Evolutionary conservation across 2,888 invertebrate genomes (phyloP), one percentile per base, ranked within the genome.

Genomic region (Dorcus hopei): DNA sequence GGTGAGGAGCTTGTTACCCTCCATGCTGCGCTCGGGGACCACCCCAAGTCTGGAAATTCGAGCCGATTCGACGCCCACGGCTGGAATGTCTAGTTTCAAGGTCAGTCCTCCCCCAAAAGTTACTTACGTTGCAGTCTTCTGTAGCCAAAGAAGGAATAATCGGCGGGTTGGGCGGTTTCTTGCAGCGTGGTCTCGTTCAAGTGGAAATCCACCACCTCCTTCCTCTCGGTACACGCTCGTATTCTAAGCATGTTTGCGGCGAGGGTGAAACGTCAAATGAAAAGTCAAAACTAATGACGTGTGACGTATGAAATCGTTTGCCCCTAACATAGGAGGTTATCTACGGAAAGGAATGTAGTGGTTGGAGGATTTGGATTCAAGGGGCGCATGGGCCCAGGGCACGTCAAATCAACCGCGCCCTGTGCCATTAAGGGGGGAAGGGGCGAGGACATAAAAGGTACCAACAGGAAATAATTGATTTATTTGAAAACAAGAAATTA

Each of bases 1-100:
- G 2, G 82, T 81, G 16, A 81, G 59, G 60, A 79, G 81, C 61
- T 76, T 79, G 9, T 75, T 70, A 23, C 70, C 73, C n/a, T 73
- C 58, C 6, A 70, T 42, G 1, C 79, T 77, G 45, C 77, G 71
- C 8, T 72, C 70, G 1, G 81, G 80, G 4, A 77, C 68, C 43
- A 74, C 77, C 7, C 80, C 78, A 2, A 79, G 74, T 51, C 81
- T 70, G 1, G 75, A 70, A 7, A 76, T 69, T 52, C 80, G 74
- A 0, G 78, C 77, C 9, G 73, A 72, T 53, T 75, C 74, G 11
- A 72, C 57, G 7, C 73, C 75, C 42, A 75, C 65, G 38, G 63
- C 76, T 76, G 57, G 50, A 64, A 62, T 62, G 19, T 40, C 41
- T 55, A 49, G 39, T 6, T 41, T 11, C 39, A 14, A 14, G 38